These are phyloP conservation scores for Hypothenemus hampei DNA, from an alignment of 1,140 invertebrate genomes.

Conservation along the genomic window DNA sequence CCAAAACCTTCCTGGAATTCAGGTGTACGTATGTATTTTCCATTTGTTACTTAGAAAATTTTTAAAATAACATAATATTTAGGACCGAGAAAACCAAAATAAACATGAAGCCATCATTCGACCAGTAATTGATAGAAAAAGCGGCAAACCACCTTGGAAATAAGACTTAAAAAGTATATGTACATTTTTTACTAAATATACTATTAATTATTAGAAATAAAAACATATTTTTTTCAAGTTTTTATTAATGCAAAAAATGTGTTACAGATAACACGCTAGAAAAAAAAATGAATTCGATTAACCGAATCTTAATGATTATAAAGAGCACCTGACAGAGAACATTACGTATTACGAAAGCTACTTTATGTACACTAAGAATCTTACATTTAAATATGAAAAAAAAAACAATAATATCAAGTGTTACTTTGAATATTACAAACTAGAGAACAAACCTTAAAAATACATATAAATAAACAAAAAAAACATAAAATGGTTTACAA, in stretches of 20 bases:
- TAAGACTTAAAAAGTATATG: neutral
- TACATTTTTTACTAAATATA: neutral
- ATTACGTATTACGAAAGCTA: conserved; percentile 17
- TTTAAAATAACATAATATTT: neutral
- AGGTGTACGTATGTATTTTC: neutral
- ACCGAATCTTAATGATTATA: conserved; percentile 11
- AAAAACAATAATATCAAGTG: conserved; percentile 27
- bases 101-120: neutral
- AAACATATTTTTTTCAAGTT: conserved; percentile 11
- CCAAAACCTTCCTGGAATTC: neutral
- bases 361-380: conserved; percentile 24
- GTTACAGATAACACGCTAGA: conserved; percentile 32
- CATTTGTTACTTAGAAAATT: neutral
- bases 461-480: conserved; percentile 31
- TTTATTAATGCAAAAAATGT: conserved; percentile 37
- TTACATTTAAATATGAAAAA: conserved; percentile 31
- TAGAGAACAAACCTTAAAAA: conserved; percentile 32
- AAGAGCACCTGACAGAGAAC: conserved; percentile 36
- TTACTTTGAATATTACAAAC: conserved; percentile 28
- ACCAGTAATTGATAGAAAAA: conserved; percentile 4
- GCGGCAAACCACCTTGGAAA: conserved; percentile 30
- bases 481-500: conserved; percentile 15
- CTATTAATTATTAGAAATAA: neutral
- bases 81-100: conserved; percentile 3
- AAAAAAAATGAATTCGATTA: conserved; percentile 28